These are phyloP conservation scores for Tachypleus tridentatus DNA, from an alignment of 1,140 invertebrate genomes.

Conservation along the genomic window DNA sequence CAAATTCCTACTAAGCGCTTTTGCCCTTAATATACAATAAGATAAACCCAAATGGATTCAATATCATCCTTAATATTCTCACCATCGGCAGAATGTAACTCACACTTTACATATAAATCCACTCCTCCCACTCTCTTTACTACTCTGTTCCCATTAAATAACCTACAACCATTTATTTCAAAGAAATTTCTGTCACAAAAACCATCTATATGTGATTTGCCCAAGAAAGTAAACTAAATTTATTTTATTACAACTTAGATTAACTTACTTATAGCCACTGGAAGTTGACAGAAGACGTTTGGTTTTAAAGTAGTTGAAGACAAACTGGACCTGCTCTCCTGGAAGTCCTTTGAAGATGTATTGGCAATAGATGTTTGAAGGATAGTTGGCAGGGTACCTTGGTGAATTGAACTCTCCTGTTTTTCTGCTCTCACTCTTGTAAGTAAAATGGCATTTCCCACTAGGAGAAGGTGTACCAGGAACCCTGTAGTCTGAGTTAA, in stretches of 20 bases:
- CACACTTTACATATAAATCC: no score
- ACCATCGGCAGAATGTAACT: no score
- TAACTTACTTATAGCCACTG: slow-evolving; percentile 20
- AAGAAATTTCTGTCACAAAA: no score
- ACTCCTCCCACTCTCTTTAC: no score
- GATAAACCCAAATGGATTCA: no score
- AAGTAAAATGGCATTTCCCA: slow-evolving; percentile 78
- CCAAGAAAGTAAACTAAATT: no score
- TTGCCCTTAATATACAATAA: no score
- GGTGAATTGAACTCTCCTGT: slow-evolving; percentile 89
- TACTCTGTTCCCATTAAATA: no score
- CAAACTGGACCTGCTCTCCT: slow-evolving; percentile 79
- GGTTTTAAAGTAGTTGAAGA: slow-evolving; percentile 87
- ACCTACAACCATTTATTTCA: no score
- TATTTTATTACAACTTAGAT: background rate
- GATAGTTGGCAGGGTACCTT: slow-evolving; percentile 88
- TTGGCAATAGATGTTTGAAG: slow-evolving; percentile 80
- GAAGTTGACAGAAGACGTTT: slow-evolving; percentile 35
- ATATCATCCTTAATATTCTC: no score
- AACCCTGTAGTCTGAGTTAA: slow-evolving; percentile 46
- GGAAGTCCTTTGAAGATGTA: slow-evolving; percentile 70
- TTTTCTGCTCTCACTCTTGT: slow-evolving; percentile 69
- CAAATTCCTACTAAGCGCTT: no score
- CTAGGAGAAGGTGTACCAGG: slow-evolving; percentile 85
- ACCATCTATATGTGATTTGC: no score